Percentiles rank a stretch among this genome's conserved stretches.
These are phyloP conservation scores for Acleris literana DNA, from an alignment of 2,888 invertebrate genomes.

Conservation along the genomic window DNA sequence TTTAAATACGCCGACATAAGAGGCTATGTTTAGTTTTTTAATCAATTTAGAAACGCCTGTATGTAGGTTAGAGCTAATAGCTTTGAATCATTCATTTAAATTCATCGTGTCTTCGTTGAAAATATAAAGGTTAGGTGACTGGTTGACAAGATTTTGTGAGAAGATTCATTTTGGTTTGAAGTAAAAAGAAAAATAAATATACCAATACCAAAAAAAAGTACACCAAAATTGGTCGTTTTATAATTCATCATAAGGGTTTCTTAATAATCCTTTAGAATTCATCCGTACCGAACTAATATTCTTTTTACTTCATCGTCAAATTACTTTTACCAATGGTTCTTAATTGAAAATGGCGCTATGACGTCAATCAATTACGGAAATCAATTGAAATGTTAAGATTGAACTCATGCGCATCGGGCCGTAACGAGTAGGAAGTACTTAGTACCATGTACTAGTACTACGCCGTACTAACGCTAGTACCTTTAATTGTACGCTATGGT, in stretches of 20 bases:
- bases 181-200: neutral
- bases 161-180: too few relatives aligned
- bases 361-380: conserved; percentile 64
- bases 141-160: neutral
- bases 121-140: conserved; percentile 2
- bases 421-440: conserved; percentile 39
- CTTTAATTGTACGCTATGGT: conserved; percentile 18
- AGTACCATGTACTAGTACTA: conserved; percentile 19
- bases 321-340: conserved; percentile 11
- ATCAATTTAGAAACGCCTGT: conserved; percentile 27
- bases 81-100: conserved; percentile 12
- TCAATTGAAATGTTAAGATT: conserved; percentile 42
- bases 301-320: neutral
- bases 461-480: neutral
- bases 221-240: too few relatives aligned
- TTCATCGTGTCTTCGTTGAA: conserved; percentile 9
- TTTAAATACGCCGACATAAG: conserved; percentile 34
- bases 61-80: conserved; percentile 34
- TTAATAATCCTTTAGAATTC: too few relatives aligned
- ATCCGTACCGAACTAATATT: too few relatives aligned
- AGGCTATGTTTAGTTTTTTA: conserved; percentile 32
- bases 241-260: neutral
- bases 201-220: too few relatives aligned
- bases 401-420: conserved; percentile 59
- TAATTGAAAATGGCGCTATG: conserved; percentile 47